Evolutionary conservation across 2,888 invertebrate genomes (phyloP).

Genomic region (Hypena proboscidalis): DNA sequence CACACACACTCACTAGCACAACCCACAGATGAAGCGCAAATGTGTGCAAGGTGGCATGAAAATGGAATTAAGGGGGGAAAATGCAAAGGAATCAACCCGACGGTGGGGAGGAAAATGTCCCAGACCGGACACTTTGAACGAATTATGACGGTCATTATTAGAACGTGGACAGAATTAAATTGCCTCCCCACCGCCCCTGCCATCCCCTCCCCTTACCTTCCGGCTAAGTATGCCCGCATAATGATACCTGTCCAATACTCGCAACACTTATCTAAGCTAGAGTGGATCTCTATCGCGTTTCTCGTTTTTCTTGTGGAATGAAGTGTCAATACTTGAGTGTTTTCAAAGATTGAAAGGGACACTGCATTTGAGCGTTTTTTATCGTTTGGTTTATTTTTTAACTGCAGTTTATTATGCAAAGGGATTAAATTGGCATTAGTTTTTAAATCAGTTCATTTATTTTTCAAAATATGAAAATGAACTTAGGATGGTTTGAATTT

Average conservation of each 20-base stretch:
- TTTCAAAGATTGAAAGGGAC: slow-evolving; percentile 26
- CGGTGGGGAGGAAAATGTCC: slow-evolving; percentile 76
- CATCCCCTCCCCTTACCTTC: slow-evolving; percentile 60
- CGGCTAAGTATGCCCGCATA: slow-evolving; percentile 82
- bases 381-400: background rate
- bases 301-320: slow-evolving; percentile 37
- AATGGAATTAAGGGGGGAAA: slow-evolving; percentile 82
- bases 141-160: slow-evolving; percentile 88
- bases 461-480: too few relatives aligned
- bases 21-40: slow-evolving; percentile 66
- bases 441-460: too few relatives aligned
- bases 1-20: slow-evolving; percentile 51
- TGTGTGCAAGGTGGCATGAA: slow-evolving; percentile 84
- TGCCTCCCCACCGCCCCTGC: slow-evolving; percentile 73
- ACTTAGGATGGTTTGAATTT: too few relatives aligned
- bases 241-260: slow-evolving; percentile 82
- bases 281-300: slow-evolving; percentile 56
- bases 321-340: slow-evolving; percentile 41
- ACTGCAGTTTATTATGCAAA: too few relatives aligned
- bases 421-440: too few relatives aligned
- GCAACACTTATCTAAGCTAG: slow-evolving; percentile 70
- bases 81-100: slow-evolving; percentile 82
- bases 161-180: slow-evolving; percentile 87
- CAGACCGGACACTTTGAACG: slow-evolving; percentile 87
- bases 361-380: background rate